These are phyloP conservation scores for Tachina lurida DNA, from an alignment of 2,888 invertebrate species.

Conservation along the genomic window DNA sequence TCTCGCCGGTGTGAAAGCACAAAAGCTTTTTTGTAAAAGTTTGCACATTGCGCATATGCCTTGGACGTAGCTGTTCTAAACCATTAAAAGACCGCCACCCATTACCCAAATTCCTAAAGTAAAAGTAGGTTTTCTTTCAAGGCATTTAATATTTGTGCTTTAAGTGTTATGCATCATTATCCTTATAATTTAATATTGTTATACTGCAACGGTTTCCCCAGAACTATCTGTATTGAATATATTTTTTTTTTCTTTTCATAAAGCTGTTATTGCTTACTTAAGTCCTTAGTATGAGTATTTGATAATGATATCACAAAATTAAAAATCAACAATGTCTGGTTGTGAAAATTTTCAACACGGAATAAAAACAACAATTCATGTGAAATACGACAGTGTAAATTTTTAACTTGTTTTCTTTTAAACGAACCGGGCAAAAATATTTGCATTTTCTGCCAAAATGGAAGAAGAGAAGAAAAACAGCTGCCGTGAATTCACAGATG, in stretches of 20 bases:
- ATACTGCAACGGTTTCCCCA: not conserved
- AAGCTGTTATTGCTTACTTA: not conserved
- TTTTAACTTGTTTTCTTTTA: not conserved
- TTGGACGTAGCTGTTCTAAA: no score
- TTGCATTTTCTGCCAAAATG: slow-evolving; percentile 22
- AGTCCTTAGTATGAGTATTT: slow-evolving; percentile 22
- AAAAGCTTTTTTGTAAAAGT: no score
- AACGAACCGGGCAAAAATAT: slow-evolving; percentile 30
- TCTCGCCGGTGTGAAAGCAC: no score
- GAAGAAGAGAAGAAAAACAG: not conserved
- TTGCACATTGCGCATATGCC: no score
- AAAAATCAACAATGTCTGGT: slow-evolving; percentile 73
- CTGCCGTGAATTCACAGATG: slow-evolving; percentile 51
- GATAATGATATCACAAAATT: slow-evolving; percentile 72
- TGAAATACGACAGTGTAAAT: slow-evolving; percentile 41
- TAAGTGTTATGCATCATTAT: not conserved
- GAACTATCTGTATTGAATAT: not conserved
- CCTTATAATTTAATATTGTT: not conserved
- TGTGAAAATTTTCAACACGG: slow-evolving; percentile 13
- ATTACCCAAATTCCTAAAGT: no score
- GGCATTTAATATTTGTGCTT: no score
- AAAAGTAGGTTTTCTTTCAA: no score
- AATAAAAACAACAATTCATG: slow-evolving; percentile 7
- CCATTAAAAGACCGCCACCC: no score
- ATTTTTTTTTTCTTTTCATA: slow-evolving; percentile 7